Conservation (phyloP, 2,888 invertebrate species). For the Philaethria dido region DNA sequence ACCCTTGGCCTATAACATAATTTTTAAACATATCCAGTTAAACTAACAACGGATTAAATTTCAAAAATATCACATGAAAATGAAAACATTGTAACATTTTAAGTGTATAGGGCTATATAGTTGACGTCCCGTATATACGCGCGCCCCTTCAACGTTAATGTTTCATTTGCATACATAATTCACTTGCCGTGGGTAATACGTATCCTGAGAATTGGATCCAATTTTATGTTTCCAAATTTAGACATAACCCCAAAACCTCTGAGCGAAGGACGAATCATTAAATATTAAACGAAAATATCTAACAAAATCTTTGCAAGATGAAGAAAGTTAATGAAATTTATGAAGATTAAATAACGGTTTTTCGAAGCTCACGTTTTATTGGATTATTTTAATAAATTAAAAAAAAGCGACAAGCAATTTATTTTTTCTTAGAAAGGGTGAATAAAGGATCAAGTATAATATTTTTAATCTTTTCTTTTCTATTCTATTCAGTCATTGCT, state of each 20-base stretch:
- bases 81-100: no score
- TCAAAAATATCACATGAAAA: no score
- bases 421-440: background rate
- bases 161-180: constrained; percentile 8
- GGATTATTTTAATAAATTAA: constrained; percentile 11
- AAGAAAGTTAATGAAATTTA: constrained; percentile 9
- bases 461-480: background rate
- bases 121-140: background rate
- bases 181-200: background rate
- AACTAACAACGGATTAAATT: no score
- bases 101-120: background rate
- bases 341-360: constrained; percentile 12
- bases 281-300: constrained; percentile 15
- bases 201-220: background rate
- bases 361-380: background rate
- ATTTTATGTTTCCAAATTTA: constrained; percentile 12
- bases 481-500: background rate
- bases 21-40: no score
- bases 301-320: constrained; percentile 2
- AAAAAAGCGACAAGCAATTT: constrained; percentile 7
- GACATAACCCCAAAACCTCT: constrained; percentile 4
- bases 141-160: background rate
- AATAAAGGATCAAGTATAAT: background rate
- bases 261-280: constrained; percentile 14
- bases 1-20: no score